Evolutionary conservation across 2,888 invertebrate genomes (phyloP), one percentile per base, ranked within the genome.

Genomic region (Conchocele bisecta): DNA sequence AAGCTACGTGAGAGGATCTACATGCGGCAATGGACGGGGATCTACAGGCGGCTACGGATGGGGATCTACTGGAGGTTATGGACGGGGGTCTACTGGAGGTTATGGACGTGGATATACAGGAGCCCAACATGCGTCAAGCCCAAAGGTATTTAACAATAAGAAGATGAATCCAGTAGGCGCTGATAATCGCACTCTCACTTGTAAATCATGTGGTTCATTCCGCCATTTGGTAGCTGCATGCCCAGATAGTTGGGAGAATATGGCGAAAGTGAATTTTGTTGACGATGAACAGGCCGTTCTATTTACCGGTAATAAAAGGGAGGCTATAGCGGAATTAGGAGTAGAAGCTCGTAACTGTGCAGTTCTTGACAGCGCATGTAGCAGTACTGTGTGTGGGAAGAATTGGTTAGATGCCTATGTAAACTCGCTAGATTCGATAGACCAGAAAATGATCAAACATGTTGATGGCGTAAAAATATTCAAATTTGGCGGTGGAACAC

Each of bases 341-440:
- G 41, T 31, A 39, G 70, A 74, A 53, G 72, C 75, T 15, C 33
- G 63, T 20, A 61, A 75, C 20, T 72, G 74, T 71, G 79, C 66
- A 13, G 70, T 75, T 2, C 42, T 79, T 46, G 76, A 79, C 37
- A 79, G 78, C 71, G 79, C 75, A 35, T 81, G 78, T 41, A 76
- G 68, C 39, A 76, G 75, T 42, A 79, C 74, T 15, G 70, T 76
- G 6, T 76, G 79, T 58, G 72, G 74, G 6, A 48, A 65, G 48
- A 61, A 20, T 2, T 80, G 77, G 73, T 17, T 73, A 5, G 26
- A 66, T 11, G 48, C 28, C 11, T 72, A 69, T 24, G n/a, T 72
- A 11, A 31, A 68, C 15, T 54, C 54, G 7, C 29, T 63, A 1
- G 35, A 68, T n/a, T 54, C 54, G 7, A 29, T 63, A 1, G 33